Base-by-base conservation (phyloP, 2,797 vertebrate species). In the Odontamblyopus lacepedii region DNA sequence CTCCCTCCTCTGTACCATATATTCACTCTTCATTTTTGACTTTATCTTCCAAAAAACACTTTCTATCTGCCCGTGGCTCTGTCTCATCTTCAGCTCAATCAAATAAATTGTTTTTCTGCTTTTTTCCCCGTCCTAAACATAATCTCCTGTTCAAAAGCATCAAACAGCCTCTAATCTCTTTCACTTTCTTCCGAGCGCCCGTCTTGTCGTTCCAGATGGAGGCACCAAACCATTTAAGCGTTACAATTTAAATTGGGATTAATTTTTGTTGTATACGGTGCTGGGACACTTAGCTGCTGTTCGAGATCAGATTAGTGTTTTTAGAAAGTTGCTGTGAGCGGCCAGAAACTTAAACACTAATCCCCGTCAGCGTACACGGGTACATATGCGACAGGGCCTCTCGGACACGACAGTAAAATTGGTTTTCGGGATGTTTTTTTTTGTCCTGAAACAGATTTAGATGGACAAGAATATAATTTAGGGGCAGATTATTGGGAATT, bases 61-160 rank as follows among this genome's bases (percentile, higher is more conserved):
- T 26, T 48, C 63, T 41, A 48, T 48, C 63, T 65, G 63, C 38
- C 41, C n/a, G 23, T 82, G 78, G 88, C 84, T 77, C n/a, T 61
- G 63, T 3, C 80, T 71, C 75, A 85, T 78, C 85, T 85, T 82
- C 75, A 73, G 72, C 69, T 29, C 63, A 29, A 51, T 66, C 63
- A 66, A 83, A 86, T 83, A 74, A 84, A 86, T 81, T 75, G 74
- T 41, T 53, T 26, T 56, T 63, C 26, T 41, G 59, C 62, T 16
- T 51, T 73, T 62, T 68, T 60, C 35, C 35, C 35, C 55, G 57
- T 32, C 56, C 26, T 71, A 86, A 89, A 70, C 87, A 90, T 91
- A 81, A 92, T 92, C 88, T 87, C 78, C 91, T 91, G 92, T 91
- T 92, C 89, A 87, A 85, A 88, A 32, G 84, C 87, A 91, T 91